A percentile compares a stretch with the other conserved stretches of the same genome.
Evolutionary conservation across 2,797 vertebrate species (phyloP).

Genomic region (Telmatherina bonti): DNA sequence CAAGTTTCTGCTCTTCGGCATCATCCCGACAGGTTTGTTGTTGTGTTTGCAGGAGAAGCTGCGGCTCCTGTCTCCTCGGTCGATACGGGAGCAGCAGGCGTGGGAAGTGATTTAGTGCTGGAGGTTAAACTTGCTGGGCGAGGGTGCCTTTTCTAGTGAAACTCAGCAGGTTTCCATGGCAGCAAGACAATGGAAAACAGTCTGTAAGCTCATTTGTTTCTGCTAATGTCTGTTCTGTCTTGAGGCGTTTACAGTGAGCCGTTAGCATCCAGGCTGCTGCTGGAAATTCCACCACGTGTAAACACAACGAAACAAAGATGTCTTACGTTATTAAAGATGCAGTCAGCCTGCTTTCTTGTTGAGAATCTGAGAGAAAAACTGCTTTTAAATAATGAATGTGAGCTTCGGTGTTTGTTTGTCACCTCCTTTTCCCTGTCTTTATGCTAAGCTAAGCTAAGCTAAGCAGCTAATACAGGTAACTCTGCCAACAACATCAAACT

Average conservation of each 20-base stretch:
- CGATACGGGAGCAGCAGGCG: conserved; percentile 51
- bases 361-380: background rate
- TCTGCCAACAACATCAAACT: background rate
- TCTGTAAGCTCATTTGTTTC: conserved; percentile 65
- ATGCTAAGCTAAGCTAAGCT: conserved; percentile 8
- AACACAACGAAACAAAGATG: background rate
- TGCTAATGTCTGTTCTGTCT: conserved; percentile 45
- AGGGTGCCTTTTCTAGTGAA: conserved; percentile 73
- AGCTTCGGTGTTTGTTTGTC: background rate
- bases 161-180: conserved; percentile 73
- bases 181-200: conserved; percentile 79
- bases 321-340: background rate
- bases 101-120: conserved; percentile 72
- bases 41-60: conserved; percentile 3
- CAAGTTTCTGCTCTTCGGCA: background rate
- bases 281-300: background rate
- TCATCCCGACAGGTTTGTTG: background rate
- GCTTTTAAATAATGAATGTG: background rate
- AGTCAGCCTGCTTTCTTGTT: background rate
- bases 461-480: background rate
- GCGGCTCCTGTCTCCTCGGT: conserved; percentile 20
- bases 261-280: background rate
- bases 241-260: background rate
- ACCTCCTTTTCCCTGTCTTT: background rate
- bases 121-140: conserved; percentile 78